Evolutionary conservation across 2,888 invertebrate genomes (phyloP), one percentile per base, ranked within the genome.

Genomic region (Onchidella celtica): DNA sequence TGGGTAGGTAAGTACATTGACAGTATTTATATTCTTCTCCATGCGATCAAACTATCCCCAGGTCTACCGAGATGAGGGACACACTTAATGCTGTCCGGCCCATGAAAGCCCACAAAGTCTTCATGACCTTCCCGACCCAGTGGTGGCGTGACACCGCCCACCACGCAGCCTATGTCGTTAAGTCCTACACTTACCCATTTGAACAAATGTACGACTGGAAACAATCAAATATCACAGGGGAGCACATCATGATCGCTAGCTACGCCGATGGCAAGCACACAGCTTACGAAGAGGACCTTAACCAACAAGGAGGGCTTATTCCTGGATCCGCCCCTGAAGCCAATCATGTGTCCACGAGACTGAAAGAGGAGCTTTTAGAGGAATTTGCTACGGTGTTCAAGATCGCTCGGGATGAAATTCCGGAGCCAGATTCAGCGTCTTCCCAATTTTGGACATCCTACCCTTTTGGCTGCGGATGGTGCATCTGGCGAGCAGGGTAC

Each of bases 401-500:
- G 17, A 40, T 65, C 24, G 27, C n/a, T 27, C 65, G 75, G 14
- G 17, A 24, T 3, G 6, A 9, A 17, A 24, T 76, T 24, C 75
- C 75, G 21, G 75, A 76, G 17, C 75, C 75, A 27, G 21, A 36
- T 3, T 36, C 38, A 2, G 17, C 29, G 47, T 29, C 38, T 2
- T 57, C 65, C 21, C 38, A 65, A 27, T 76, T 76, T 40, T 76
- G 75, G 75, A 14, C 21, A 9, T 4, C 3, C 6, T 76, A 76
- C 24, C 75, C 75, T 27, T 76, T 27, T 40, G 47, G 40, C 6
- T 38, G 75, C 21, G 75, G 40, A 6, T 65, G 65, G 65, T 32
- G 21, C 9, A n/a, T 29, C 2, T 65, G 40, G 29, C n/a, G 29
- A 32, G 34, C 75, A 9, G 75, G 75, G 6, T 76, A 40, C 65